Evolutionary conservation across 1,140 invertebrate genomes (phyloP).

Genomic region (Diuraphis noxia): DNA sequence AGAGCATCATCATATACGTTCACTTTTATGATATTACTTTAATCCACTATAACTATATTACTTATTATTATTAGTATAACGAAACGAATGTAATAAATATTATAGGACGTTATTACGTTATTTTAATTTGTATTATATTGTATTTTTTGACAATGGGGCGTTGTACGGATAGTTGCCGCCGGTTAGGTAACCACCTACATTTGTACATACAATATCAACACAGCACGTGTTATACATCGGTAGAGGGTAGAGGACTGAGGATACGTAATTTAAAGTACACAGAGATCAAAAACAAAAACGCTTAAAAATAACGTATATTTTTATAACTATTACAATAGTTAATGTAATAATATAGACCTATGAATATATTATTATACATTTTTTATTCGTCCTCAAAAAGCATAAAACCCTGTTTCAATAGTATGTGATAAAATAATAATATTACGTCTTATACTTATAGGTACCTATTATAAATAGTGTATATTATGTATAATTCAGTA

Average conservation of each 20-base stretch:
- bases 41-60: not conserved
- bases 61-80: not conserved
- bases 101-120: not conserved
- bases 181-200: not conserved
- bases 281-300: not conserved
- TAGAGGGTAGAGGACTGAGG: not conserved
- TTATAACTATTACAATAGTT: not conserved
- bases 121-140: conserved; percentile 2
- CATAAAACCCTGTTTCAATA: not conserved
- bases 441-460: not conserved
- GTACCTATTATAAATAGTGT: too few species aligned
- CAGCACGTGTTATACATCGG: too few species aligned
- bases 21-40: not conserved
- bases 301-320: not conserved
- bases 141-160: not conserved
- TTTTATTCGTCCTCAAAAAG: not conserved
- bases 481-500: not conserved
- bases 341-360: not conserved
- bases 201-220: not conserved
- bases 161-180: not conserved
- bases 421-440: not conserved
- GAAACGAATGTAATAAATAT: not conserved
- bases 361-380: not conserved
- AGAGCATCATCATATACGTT: not conserved
- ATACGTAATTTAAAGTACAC: not conserved